Evolutionary conservation across 2,113 vertebrate species (phyloP).

Genomic region (Otolemur garnettii): DNA sequence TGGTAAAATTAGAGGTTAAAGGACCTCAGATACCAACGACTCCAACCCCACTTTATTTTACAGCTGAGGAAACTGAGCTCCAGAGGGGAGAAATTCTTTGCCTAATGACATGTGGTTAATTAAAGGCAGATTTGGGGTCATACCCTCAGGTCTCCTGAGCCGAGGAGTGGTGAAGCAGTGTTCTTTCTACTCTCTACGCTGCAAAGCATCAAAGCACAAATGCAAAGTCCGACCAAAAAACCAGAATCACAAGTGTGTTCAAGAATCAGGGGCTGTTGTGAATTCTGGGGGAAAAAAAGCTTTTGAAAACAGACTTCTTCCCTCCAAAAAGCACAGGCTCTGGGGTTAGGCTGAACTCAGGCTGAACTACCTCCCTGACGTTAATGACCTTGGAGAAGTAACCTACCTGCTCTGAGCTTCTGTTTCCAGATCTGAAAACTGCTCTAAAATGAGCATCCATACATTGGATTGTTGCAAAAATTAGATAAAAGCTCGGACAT

Average conservation of each 20-base stretch:
- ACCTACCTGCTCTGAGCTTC: neutral
- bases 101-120: constrained; percentile 75
- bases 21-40: constrained; percentile 45
- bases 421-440: constrained; percentile 35
- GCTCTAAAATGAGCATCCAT: neutral
- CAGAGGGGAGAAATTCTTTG: constrained; percentile 70
- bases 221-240: neutral
- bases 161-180: neutral
- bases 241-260: neutral
- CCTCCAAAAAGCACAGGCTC: neutral
- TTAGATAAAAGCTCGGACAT: neutral
- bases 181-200: constrained; percentile 44
- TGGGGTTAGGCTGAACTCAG: neutral
- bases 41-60: constrained; percentile 61
- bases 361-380: neutral
- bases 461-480: neutral
- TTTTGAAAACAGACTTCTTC: neutral
- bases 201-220: constrained; percentile 36
- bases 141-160: constrained; percentile 55
- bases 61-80: constrained; percentile 77
- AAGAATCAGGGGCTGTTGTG: neutral
- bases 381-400: neutral
- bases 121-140: constrained; percentile 70
- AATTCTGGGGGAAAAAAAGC: neutral
- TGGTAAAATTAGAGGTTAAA: constrained; percentile 44